Evolutionary conservation across 2,888 invertebrate genomes (phyloP).

Genomic region (Torymus tubicola): DNA sequence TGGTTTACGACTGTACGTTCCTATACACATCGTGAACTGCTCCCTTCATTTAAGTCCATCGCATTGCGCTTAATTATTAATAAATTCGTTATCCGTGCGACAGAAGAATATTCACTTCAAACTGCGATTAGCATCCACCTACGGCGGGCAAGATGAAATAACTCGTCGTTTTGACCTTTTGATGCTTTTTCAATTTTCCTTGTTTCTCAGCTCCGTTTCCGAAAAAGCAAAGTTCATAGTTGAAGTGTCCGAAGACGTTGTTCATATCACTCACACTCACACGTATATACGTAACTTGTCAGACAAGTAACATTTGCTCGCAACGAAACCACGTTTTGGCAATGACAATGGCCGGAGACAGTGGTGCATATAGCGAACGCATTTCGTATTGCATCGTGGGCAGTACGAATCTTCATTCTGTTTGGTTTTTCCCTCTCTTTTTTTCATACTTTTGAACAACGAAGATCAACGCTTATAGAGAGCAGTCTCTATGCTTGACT

Average conservation of each 20-base stretch:
- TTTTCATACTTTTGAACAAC: constrained; percentile 49
- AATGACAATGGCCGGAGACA: constrained; percentile 59
- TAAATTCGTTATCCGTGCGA: constrained; percentile 51
- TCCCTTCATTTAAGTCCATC: constrained; percentile 44
- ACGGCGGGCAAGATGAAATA: neutral
- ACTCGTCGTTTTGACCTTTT: neutral
- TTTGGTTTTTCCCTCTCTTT: neutral
- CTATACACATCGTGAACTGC: constrained; percentile 52
- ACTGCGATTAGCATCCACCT: constrained; percentile 28
- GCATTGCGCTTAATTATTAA: constrained; percentile 51
- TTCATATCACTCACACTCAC: too few species aligned
- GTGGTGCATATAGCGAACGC: constrained; percentile 62
- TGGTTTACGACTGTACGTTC: constrained; percentile 52
- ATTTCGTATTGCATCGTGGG: constrained; percentile 62
- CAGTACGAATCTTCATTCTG: constrained; percentile 62
- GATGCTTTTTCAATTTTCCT: neutral
- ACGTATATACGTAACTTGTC: constrained; percentile 4
- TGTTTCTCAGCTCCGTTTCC: neutral
- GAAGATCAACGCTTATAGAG: constrained; percentile 55
- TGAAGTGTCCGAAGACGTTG: constrained; percentile 16
- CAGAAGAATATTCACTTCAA: constrained; percentile 50
- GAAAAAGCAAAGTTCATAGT: constrained; percentile 8
- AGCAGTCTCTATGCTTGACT: constrained; percentile 30
- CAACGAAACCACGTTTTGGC: constrained; percentile 30
- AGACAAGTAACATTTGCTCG: constrained; percentile 10